Evolutionary conservation across 2,797 vertebrate genomes (phyloP), one percentile per base, ranked within the genome.

Genomic region (Acanthurus tractus): DNA sequence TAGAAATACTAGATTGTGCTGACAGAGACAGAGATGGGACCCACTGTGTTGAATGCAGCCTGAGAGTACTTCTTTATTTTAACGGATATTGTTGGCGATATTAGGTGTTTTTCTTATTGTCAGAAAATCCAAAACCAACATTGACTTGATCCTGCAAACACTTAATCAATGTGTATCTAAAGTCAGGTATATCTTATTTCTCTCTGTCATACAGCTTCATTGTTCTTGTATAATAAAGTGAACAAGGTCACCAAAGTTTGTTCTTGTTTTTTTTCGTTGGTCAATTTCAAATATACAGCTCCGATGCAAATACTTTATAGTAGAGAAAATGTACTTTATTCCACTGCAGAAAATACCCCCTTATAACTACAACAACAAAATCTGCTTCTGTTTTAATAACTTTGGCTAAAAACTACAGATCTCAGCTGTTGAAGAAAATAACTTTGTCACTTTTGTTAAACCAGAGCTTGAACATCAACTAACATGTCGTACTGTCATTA

Each of bases 1-100:
- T 44, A 54, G 67, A 81, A 86, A 84, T 67, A 50, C 52, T 18
- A 70, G 54, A 74, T 14, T 63, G 50, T 77, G 59, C 57, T 74
- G 69, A 78, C 55, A 80, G 75, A 52, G 54, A 65, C n/a, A n/a
- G n/a, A 25, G 55, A 82, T 40, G 71, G 40, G 59, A 38, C 20
- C 9, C 70, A 56, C 4, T 18, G 38, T 50, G 18, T 17, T 53
- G 58, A 71, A 52, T 34, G 29, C 46, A 77, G 40, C 38, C 38
- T 40, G 38, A 40, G 6, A 58, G 59, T 36, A 22, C 11, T 14
- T 67, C 17, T n/a, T n/a, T 58, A 29, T 62, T 62, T 34, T 61
- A 17, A 54, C 45, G 14, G 22, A 59, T 42, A 46, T 44, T 25
- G 4, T 40, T 63, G 15, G 4, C 29, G 2, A 45, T 44, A 62